phyloP scores from a whole-genome alignment of 2,888 invertebrate species.

The Fragum fragum region DNA sequence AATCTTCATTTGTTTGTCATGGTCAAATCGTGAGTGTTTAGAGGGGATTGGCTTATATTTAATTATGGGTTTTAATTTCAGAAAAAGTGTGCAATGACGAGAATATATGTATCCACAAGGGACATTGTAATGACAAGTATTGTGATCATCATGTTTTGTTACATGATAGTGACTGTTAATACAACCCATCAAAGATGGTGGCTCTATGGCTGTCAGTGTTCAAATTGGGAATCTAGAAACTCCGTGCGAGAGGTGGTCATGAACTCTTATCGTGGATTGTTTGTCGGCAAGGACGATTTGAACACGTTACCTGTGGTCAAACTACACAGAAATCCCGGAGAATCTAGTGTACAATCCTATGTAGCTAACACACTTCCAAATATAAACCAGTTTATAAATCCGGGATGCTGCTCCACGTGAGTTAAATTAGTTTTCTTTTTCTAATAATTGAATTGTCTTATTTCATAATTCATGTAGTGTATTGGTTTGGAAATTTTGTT shows the following conservation, averaged over 20 bases:
- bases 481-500: no score
- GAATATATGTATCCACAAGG: conserved; percentile 13
- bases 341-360: conserved; percentile 57
- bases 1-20: no score
- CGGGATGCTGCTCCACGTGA: conserved; percentile 66
- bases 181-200: conserved; percentile 69
- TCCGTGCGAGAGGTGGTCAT: conserved; percentile 66
- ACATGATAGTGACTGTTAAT: conserved; percentile 43
- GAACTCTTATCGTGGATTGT: conserved; percentile 70
- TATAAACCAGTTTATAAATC: conserved; percentile 62
- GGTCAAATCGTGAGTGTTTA: no score
- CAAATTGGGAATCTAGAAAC: conserved; percentile 65
- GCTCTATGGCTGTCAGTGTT: conserved; percentile 67
- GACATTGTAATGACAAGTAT: conserved; percentile 13
- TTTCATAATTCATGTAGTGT: no score
- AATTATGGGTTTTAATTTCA: no score
- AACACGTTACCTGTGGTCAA: conserved; percentile 68
- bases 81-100: conserved; percentile 5
- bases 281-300: conserved; percentile 67
- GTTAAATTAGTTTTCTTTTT: no score
- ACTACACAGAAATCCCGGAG: conserved; percentile 63
- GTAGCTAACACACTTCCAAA: conserved; percentile 65
- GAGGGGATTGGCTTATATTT: no score
- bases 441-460: no score
- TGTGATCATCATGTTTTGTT: conserved; percentile 30